Evolutionary conservation across 1,140 invertebrate species (phyloP).

Genomic region (Atta texana): DNA sequence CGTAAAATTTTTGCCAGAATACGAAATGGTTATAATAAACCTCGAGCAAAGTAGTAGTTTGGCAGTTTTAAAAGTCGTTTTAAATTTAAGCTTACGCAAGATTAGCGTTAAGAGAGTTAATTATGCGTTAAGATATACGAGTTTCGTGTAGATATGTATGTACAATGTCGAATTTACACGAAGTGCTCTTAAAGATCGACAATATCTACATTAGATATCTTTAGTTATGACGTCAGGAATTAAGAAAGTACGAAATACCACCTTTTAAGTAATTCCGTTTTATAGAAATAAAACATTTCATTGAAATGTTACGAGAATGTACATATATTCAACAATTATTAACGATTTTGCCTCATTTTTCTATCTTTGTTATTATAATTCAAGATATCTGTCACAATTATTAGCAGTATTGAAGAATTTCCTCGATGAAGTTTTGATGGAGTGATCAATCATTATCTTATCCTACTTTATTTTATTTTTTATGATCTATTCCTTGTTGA

Average conservation of each 20-base stretch:
- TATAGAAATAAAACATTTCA: neutral
- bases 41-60: slow-evolving; percentile 30
- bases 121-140: slow-evolving; percentile 40
- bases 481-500: neutral
- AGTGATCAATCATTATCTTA: neutral
- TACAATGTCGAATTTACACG: neutral
- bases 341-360: neutral
- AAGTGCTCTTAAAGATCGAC: neutral
- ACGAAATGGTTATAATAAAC: slow-evolving; percentile 36
- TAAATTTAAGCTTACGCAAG: slow-evolving; percentile 53
- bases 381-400: neutral
- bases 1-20: slow-evolving; percentile 19
- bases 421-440: neutral
- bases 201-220: neutral
- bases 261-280: neutral
- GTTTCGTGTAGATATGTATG: neutral
- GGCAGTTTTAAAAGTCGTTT: slow-evolving; percentile 7
- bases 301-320: neutral
- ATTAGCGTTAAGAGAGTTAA: slow-evolving; percentile 31
- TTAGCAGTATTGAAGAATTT: neutral
- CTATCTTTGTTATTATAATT: neutral
- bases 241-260: neutral
- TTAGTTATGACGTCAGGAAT: neutral
- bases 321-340: neutral
- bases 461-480: neutral